Evolutionary conservation across 2,797 vertebrate species (phyloP).

Genomic region (Aplochiton taeniatus): DNA sequence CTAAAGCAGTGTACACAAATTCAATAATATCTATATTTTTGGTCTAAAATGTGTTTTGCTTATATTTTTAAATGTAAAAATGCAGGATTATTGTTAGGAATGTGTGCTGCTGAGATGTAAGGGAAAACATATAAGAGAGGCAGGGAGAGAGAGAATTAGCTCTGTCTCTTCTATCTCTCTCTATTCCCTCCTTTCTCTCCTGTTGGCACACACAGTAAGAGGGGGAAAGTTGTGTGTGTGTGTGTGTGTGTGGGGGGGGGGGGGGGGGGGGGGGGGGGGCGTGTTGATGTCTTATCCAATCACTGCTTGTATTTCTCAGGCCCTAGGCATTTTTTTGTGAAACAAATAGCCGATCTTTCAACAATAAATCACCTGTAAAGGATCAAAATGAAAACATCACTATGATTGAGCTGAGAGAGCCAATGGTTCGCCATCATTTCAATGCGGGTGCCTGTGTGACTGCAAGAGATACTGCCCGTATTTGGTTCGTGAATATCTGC

Average conservation of each 20-base stretch:
- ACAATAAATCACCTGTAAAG: constrained; percentile 72
- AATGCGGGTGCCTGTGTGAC: neutral
- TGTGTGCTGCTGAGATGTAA: no score
- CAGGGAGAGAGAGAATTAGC: neutral
- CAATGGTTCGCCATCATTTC: constrained; percentile 50
- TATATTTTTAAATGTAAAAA: neutral
- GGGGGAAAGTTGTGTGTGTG: neutral
- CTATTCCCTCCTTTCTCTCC: neutral
- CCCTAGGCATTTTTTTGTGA: constrained; percentile 61
- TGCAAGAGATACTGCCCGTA: neutral
- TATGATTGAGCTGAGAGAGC: constrained; percentile 59
- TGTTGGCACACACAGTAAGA: neutral
- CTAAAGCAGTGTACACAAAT: no score
- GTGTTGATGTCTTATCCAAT: constrained; percentile 66
- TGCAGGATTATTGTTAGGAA: no score
- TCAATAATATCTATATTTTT: neutral
- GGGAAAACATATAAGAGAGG: neutral
- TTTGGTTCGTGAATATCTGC: neutral
- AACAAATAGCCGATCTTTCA: constrained; percentile 69
- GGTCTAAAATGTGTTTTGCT: neutral
- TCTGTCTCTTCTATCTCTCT: no score
- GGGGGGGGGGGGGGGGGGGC: no score
- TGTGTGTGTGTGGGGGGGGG: constrained; percentile 30
- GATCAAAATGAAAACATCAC: constrained; percentile 73
- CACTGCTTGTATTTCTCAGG: constrained; percentile 62